These are phyloP conservation scores for Corydoras sp. DNA, from an alignment of 2,113 vertebrate species.

Conservation along the genomic window DNA sequence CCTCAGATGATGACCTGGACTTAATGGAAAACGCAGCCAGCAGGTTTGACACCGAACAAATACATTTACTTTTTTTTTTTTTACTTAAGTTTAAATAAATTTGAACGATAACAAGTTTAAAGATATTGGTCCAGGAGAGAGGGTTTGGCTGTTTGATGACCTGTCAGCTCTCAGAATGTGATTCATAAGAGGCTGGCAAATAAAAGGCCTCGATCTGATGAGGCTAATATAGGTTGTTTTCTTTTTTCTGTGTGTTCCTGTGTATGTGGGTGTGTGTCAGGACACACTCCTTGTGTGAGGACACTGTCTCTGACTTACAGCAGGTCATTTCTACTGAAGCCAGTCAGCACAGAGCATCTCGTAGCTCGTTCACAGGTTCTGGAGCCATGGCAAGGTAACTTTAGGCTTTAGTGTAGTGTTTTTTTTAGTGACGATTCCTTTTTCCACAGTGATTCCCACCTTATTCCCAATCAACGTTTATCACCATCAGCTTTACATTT, in stretches of 20 bases:
- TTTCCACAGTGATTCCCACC: too few relatives aligned
- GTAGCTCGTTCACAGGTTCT: conserved; percentile 59
- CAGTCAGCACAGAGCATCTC: conserved; percentile 55
- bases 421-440: background rate
- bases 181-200: background rate
- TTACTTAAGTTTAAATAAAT: background rate
- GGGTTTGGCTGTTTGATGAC: too few relatives aligned
- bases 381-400: conserved; percentile 80
- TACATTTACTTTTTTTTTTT: background rate
- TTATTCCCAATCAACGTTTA: too few relatives aligned
- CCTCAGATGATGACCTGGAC: conserved; percentile 66
- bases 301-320: conserved; percentile 61
- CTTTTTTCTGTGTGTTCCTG: background rate
- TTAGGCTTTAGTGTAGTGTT: background rate
- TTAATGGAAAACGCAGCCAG: conserved; percentile 71
- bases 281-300: conserved; percentile 62
- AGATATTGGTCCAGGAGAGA: too few relatives aligned
- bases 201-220: background rate
- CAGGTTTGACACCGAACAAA: conserved; percentile 67
- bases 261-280: conserved; percentile 56
- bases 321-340: conserved; percentile 63
- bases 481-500: too few relatives aligned
- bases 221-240: background rate
- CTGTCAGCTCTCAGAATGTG: too few relatives aligned
- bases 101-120: too few relatives aligned